Evolutionary conservation across 2,888 invertebrate genomes (phyloP).

Genomic region (Heliconius ismenius): DNA sequence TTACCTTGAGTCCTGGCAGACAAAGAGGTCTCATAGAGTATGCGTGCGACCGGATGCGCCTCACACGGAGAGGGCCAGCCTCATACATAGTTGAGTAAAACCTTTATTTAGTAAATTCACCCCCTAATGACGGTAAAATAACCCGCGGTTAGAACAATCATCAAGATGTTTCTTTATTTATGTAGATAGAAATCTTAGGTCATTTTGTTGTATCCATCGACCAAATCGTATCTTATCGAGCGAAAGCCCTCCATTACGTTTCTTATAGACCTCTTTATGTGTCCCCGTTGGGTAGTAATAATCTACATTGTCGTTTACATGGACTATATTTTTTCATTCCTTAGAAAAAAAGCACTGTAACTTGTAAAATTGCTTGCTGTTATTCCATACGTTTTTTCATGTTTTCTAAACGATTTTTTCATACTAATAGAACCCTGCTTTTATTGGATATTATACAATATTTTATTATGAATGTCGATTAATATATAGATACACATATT

Average conservation of each 20-base stretch:
- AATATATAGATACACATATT: not conserved
- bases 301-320: slow-evolving; percentile 74
- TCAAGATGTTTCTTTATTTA: slow-evolving; percentile 52
- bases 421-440: not conserved
- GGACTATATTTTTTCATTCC: slow-evolving; percentile 70
- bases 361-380: slow-evolving; percentile 55
- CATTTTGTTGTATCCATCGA: slow-evolving; percentile 45
- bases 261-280: slow-evolving; percentile 65
- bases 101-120: slow-evolving; percentile 68
- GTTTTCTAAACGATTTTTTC: slow-evolving; percentile 50
- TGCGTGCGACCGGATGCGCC: slow-evolving; percentile 69
- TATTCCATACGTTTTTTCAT: slow-evolving; percentile 49
- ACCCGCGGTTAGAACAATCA: slow-evolving; percentile 65
- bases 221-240: slow-evolving; percentile 53
- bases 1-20: slow-evolving; percentile 69
- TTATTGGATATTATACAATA: not conserved
- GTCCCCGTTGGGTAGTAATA: slow-evolving; percentile 70
- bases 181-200: slow-evolving; percentile 37
- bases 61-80: slow-evolving; percentile 60
- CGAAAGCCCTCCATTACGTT: slow-evolving; percentile 58
- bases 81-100: slow-evolving; percentile 77
- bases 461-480: not conserved
- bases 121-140: slow-evolving; percentile 68
- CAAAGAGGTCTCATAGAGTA: slow-evolving; percentile 67
- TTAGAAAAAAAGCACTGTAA: slow-evolving; percentile 57